phyloP scores from a whole-genome alignment of 2,888 invertebrate species.

The Hydriomena furcata region DNA sequence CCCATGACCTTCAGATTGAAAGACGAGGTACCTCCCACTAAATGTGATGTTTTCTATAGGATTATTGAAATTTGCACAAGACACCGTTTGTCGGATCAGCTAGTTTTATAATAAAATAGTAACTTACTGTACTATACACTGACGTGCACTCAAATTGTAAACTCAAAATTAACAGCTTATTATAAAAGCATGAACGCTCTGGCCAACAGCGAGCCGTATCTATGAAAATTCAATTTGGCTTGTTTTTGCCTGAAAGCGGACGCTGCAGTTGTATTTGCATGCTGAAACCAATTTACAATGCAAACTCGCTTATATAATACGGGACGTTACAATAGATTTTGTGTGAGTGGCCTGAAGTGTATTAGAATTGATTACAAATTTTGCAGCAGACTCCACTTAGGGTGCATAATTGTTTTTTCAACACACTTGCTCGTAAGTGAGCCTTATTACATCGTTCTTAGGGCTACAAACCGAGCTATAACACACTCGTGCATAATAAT shows the following conservation, averaged over 20 bases:
- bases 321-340: constrained; percentile 37
- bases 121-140: too few relatives aligned
- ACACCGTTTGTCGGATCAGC: too few relatives aligned
- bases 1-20: too few relatives aligned
- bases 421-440: too few relatives aligned
- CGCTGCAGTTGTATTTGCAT: constrained; percentile 67
- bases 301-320: constrained; percentile 69
- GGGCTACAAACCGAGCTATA: too few relatives aligned
- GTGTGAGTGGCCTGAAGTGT: constrained; percentile 35
- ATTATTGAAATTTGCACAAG: too few relatives aligned
- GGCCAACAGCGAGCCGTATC: constrained; percentile 44
- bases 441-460: too few relatives aligned
- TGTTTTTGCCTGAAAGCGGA: constrained; percentile 66
- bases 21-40: too few relatives aligned
- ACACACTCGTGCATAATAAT: too few relatives aligned
- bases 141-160: background rate
- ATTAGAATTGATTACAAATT: constrained; percentile 21
- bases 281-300: constrained; percentile 74
- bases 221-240: constrained; percentile 74
- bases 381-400: constrained; percentile 1
- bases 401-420: too few relatives aligned
- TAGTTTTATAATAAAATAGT: too few relatives aligned
- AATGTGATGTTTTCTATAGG: too few relatives aligned
- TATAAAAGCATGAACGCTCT: constrained; percentile 35
- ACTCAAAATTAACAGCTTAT: constrained; percentile 35